A percentile compares a stretch with the other conserved stretches of the same genome.
Evolutionary conservation across 2,888 invertebrate species (phyloP).

Genomic region (Atethmia centrago): DNA sequence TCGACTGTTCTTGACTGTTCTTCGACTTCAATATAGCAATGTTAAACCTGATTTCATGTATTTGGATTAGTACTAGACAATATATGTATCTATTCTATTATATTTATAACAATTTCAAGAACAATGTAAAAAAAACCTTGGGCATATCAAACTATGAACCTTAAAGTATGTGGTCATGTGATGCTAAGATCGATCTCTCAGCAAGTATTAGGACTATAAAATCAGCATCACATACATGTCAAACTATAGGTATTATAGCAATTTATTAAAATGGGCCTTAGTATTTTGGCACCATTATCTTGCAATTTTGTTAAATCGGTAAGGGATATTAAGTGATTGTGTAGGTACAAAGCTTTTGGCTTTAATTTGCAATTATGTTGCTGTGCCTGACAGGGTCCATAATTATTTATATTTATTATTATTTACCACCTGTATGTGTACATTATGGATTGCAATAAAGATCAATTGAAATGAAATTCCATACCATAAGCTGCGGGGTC

Average conservation of each 20-base stretch:
- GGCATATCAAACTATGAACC: not conserved
- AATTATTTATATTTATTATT: no score
- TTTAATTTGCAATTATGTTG: constrained; percentile 46
- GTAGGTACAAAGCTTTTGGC: constrained; percentile 27
- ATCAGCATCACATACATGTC: not conserved
- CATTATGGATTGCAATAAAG: no score
- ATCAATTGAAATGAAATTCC: no score
- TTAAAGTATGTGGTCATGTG: not conserved
- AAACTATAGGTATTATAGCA: not conserved
- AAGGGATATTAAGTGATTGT: constrained; percentile 39
- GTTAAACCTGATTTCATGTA: not conserved
- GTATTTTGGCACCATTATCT: constrained; percentile 18
- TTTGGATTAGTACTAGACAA: not conserved
- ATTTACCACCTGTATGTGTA: no score
- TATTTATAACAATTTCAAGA: no score
- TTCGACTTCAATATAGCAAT: not conserved
- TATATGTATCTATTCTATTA: not conserved
- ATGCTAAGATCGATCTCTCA: not conserved
- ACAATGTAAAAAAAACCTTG: no score
- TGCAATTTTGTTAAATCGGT: constrained; percentile 35
- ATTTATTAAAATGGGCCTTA: not conserved
- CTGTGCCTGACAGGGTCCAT: no score
- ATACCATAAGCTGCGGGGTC: constrained; percentile 51
- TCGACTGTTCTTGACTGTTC: not conserved
- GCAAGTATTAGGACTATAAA: not conserved